Percentiles rank a stretch among this genome's conserved stretches.
phyloP scores from a whole-genome alignment of 2,113 vertebrate genomes.

The Rafetus swinhoei region DNA sequence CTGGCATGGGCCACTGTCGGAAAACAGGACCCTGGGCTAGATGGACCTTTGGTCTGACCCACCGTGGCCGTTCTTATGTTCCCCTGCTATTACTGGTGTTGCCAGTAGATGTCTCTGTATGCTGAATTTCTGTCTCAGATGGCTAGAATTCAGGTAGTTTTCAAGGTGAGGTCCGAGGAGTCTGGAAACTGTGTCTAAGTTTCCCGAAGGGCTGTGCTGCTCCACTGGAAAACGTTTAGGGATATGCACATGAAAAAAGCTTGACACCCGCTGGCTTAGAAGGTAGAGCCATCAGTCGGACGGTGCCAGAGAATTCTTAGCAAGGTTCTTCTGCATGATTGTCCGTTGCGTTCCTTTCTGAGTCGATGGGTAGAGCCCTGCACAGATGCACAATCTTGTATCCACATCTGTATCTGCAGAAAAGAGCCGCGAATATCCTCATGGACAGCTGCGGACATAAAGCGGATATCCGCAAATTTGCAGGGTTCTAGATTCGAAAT shows the following conservation, averaged over 20 bases:
- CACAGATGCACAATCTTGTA: too few species aligned
- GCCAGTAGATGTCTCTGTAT: not conserved
- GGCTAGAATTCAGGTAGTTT: not conserved
- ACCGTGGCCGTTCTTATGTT: too few species aligned
- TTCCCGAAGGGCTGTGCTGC: not conserved
- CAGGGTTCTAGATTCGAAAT: too few species aligned
- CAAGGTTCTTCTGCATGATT: not conserved
- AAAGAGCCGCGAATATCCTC: too few species aligned
- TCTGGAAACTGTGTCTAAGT: not conserved
- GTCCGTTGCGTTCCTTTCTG: too few species aligned
- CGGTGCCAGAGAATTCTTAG: not conserved
- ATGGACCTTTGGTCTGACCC: too few species aligned
- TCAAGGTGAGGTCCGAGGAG: not conserved
- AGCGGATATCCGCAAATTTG: too few species aligned
- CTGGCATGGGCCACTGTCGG: too few species aligned
- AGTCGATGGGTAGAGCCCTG: too few species aligned
- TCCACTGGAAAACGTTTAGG: not conserved
- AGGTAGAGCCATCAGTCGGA: not conserved
- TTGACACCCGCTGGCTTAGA: not conserved
- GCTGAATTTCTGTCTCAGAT: not conserved
- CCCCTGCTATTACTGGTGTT: not conserved
- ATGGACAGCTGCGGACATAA: too few species aligned
- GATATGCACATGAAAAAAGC: not conserved
- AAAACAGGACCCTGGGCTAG: too few species aligned
- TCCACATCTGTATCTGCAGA: too few species aligned